Conservation (phyloP, 2,113 vertebrate genomes). For the Dasyprocta punctata region DNA sequence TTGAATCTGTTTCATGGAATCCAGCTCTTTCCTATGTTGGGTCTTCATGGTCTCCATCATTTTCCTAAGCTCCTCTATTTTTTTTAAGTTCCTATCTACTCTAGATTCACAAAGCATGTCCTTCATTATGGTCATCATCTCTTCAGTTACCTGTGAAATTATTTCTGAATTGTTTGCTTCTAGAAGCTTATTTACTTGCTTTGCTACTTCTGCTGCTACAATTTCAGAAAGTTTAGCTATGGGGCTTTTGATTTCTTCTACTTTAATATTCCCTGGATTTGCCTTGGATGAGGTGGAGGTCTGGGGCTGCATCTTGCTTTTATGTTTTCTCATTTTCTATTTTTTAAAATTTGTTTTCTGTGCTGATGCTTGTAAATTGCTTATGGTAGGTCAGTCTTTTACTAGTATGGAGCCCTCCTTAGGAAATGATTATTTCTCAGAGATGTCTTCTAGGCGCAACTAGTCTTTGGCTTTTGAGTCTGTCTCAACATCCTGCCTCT, state of each 20-base stretch:
- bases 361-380: neutral
- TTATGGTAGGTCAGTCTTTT: neutral
- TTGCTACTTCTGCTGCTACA: neutral
- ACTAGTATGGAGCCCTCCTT: neutral
- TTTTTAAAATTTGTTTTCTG: neutral
- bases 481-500: neutral
- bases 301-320: neutral
- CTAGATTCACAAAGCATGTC: neutral
- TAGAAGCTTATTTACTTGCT: neutral
- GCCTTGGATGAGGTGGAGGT: neutral
- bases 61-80: neutral
- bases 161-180: neutral
- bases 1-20: neutral
- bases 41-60: neutral
- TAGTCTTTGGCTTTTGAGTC: neutral
- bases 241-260: neutral
- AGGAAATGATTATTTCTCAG: neutral
- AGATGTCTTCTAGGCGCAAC: neutral
- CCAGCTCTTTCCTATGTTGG: neutral
- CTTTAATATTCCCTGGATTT: neutral
- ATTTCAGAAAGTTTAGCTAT: neutral
- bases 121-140: neutral
- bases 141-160: neutral
- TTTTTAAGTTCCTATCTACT: neutral
- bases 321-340: neutral